Percentiles rank a stretch among this genome's conserved stretches.
Conservation (phyloP, 2,797 vertebrate genomes). For the Setipinna tenuifilis region DNA sequence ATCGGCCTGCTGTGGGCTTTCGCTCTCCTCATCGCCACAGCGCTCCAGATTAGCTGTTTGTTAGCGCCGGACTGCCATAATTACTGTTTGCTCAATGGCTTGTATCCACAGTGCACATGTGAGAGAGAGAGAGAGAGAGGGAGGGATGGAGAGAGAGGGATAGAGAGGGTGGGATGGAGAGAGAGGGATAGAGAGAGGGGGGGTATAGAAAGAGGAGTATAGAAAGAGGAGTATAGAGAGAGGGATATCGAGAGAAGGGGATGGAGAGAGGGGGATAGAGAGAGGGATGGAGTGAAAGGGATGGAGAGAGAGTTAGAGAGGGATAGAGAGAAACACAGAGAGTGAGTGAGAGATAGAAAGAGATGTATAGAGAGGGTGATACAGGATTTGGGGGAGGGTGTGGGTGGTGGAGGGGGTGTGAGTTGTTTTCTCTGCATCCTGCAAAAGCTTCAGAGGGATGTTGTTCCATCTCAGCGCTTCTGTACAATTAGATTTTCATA, state of each 20-base stretch:
- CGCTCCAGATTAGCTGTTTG: conserved; percentile 39
- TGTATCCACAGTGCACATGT: conserved; percentile 30
- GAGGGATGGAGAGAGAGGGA: background rate
- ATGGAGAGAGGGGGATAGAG: background rate
- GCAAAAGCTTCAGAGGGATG: conserved; percentile 18
- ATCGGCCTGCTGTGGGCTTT: conserved; percentile 31
- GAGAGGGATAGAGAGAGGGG: too few species aligned
- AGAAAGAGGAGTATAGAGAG: too few species aligned
- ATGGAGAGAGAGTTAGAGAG: too few species aligned
- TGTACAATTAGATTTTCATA: conserved; percentile 34
- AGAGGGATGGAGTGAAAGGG: too few species aligned
- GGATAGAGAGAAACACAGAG: too few species aligned
- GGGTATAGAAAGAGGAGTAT: too few species aligned
- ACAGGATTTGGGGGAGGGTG: too few species aligned
- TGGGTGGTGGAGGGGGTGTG: background rate
- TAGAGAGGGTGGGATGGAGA: too few species aligned
- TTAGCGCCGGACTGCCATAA: conserved; percentile 37
- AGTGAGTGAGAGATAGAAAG: too few species aligned
- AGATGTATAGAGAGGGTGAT: too few species aligned
- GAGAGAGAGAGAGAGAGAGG: background rate
- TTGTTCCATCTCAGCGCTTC: conserved; percentile 20
- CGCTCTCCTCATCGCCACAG: conserved; percentile 40
- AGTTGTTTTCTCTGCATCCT: conserved; percentile 23
- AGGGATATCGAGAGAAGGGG: background rate
- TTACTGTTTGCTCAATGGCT: conserved; percentile 47